Evolutionary conservation across 2,113 vertebrate species (phyloP), one percentile per base, ranked within the genome.

Genomic region (Azemiops feae): DNA sequence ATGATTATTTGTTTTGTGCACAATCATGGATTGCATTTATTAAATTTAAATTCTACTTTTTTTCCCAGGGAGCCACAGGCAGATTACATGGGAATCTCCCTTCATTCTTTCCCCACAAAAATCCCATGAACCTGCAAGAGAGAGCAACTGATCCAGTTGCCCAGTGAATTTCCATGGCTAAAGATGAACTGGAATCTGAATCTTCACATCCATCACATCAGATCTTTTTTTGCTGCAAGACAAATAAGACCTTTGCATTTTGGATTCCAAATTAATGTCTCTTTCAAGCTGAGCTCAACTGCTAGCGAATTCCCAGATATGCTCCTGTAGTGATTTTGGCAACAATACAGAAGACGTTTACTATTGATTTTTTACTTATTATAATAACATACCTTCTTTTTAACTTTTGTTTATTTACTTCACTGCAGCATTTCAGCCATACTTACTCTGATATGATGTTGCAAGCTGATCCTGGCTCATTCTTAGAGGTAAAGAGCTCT

Each of bases 401-500:
- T 90, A 60, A 52, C 27, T 18, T 45, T 57, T 57, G 34, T 53
- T 92, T 64, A n/a, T 74, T 2, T 16, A 53, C 50, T 4, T 88
- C 50, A 74, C 8, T 54, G 43, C 16, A 54, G n/a, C 16, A 47
- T 58, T 57, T 47, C 39, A 47, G 22, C 30, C 34, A 88, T 97
- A 98, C 98, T 98, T 95, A 98, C 98, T 91, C 16, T 97, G 97
- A 88, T 98, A 97, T 95, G 97, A 90, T 55, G 97, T 92, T 1
- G 89, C 92, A 57, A 96, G 88, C 1, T 96, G 97, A 94, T 98
- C 98, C 95, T 98, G 98, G 95, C 97, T 97, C 10, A 97, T 95
- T 54, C 98, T 97, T 52, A 99, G 95, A 22, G 99, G 99, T 94
- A 99, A 97, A 0, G 98, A 97, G 11, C 98, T 97, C 93, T 99